Evolutionary conservation across 2,113 vertebrate species (phyloP).

Genomic region (Gobiocypris rarus): DNA sequence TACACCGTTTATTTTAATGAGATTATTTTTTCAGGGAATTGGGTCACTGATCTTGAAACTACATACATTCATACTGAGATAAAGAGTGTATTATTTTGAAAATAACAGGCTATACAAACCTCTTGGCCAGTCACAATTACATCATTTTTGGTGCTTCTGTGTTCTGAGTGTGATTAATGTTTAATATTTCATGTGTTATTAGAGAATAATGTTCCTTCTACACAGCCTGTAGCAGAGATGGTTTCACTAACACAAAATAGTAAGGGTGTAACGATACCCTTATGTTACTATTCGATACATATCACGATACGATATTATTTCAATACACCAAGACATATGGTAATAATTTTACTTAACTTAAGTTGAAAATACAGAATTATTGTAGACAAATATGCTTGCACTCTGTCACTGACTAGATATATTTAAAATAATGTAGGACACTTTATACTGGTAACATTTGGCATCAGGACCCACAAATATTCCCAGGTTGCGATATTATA

Average conservation of each 20-base stretch:
- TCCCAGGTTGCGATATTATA: too few species aligned
- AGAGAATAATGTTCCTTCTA: not conserved
- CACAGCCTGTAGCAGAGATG: not conserved
- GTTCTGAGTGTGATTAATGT: not conserved
- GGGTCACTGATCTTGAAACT: conserved; percentile 20
- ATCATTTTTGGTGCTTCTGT: not conserved
- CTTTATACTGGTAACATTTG: too few species aligned
- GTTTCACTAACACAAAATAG: not conserved
- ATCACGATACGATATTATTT: too few species aligned
- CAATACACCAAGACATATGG: too few species aligned
- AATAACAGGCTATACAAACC: not conserved
- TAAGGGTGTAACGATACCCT: too few species aligned
- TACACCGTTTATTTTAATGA: conserved; percentile 51
- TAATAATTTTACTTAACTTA: too few species aligned
- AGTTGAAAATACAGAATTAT: too few species aligned
- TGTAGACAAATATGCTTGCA: too few species aligned
- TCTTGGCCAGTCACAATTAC: not conserved
- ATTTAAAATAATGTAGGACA: too few species aligned
- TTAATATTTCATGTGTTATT: not conserved
- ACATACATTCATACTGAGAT: conserved; percentile 16
- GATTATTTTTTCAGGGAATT: conserved; percentile 31
- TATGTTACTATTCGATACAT: too few species aligned
- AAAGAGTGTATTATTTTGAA: not conserved
- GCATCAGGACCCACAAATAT: too few species aligned
- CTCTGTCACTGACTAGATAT: too few species aligned